These are phyloP conservation scores for Cryptophagus acutangulus DNA, from an alignment of 2,888 invertebrate genomes.

Conservation along the genomic window DNA sequence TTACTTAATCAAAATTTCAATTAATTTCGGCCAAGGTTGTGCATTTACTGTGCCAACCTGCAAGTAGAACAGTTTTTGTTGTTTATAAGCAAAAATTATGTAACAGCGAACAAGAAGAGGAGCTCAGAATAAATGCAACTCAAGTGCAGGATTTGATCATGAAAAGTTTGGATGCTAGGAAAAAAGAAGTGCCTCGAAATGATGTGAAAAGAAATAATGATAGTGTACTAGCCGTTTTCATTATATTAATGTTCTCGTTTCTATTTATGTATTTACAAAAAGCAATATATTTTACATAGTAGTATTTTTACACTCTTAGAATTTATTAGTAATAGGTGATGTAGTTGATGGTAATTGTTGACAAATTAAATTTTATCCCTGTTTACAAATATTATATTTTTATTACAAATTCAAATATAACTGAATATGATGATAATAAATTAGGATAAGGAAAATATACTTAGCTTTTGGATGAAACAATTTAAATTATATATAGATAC, in stretches of 20 bases:
- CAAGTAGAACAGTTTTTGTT: too few relatives aligned
- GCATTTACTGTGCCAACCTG: constrained; percentile 36
- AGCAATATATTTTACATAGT: constrained; percentile 38
- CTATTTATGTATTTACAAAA: constrained; percentile 35
- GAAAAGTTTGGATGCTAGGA: constrained; percentile 25
- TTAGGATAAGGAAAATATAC: too few relatives aligned
- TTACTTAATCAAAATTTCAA: constrained; percentile 23
- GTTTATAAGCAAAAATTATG: too few relatives aligned
- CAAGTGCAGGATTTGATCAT: constrained; percentile 34
- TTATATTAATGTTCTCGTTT: constrained; percentile 35
- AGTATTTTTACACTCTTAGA: constrained; percentile 33
- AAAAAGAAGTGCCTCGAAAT: too few relatives aligned
- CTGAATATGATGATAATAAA: too few relatives aligned
- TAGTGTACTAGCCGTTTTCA: constrained; percentile 28
- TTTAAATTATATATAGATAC: too few relatives aligned
- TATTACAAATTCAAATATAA: too few relatives aligned
- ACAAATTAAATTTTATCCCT: constrained; percentile 9
- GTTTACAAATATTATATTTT: neutral
- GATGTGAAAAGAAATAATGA: constrained; percentile 25
- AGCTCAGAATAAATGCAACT: too few relatives aligned
- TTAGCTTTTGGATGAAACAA: too few relatives aligned
- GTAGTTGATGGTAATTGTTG: too few relatives aligned
- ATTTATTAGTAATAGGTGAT: too few relatives aligned
- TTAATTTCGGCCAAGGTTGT: constrained; percentile 29
- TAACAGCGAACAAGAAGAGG: too few relatives aligned